Conservation (phyloP, 2,797 vertebrate species). For the Squalus acanthias region DNA sequence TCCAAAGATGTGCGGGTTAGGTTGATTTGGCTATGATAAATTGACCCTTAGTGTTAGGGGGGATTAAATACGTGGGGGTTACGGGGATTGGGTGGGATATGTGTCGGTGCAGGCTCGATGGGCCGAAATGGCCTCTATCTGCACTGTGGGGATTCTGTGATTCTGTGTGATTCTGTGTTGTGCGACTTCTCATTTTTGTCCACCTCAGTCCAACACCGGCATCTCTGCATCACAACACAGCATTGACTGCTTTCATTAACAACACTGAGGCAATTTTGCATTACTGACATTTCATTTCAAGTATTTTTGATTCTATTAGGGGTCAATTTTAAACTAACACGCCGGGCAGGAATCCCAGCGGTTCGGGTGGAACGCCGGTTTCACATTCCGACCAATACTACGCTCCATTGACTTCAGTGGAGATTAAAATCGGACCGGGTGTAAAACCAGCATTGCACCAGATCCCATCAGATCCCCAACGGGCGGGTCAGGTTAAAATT, state of each 20-base stretch:
- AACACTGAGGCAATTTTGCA: neutral
- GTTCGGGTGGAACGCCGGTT: neutral
- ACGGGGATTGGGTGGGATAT: too few relatives aligned
- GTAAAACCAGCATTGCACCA: neutral
- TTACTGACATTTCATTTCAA: neutral
- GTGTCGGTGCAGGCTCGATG: too few relatives aligned
- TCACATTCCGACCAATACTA: neutral
- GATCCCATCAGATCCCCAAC: neutral
- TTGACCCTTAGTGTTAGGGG: too few relatives aligned
- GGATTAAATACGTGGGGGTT: too few relatives aligned
- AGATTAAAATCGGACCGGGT: neutral
- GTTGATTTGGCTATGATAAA: too few relatives aligned
- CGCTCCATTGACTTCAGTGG: neutral
- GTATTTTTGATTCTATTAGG: neutral
- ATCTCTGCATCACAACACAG: neutral
- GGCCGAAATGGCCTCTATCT: too few relatives aligned
- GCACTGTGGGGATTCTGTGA: too few relatives aligned
- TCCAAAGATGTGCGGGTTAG: too few relatives aligned
- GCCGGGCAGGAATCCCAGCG: neutral
- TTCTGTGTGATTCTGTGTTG: too few relatives aligned
- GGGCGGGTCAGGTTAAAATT: neutral
- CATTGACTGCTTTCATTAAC: neutral
- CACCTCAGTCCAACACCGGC: too few relatives aligned
- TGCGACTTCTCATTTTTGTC: too few relatives aligned
- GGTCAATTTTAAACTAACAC: neutral